Conservation (phyloP, 2,797 vertebrate genomes). For the Lutra lutra region DNA sequence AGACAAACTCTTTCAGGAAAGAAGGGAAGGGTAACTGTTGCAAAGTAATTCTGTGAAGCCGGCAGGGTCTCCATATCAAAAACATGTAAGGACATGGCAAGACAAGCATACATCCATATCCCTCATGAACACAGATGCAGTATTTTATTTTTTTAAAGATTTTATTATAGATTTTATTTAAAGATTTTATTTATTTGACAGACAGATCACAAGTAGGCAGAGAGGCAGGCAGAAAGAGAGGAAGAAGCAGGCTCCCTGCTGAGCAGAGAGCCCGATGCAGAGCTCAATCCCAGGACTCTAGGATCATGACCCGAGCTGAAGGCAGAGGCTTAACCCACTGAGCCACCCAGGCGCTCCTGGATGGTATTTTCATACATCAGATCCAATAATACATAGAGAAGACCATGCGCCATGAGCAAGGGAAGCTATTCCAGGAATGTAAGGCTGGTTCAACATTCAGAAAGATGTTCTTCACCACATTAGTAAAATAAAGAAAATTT, state of each 20-base stretch:
- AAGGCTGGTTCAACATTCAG: constrained; percentile 9
- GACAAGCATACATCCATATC: background rate
- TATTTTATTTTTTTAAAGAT: background rate
- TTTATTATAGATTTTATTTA: no score
- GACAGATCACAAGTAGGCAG: no score
- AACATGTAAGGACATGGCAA: background rate
- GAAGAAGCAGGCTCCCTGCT: no score
- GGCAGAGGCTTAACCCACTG: no score
- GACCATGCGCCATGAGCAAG: background rate
- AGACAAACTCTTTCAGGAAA: background rate
- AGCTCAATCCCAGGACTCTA: no score
- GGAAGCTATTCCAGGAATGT: background rate
- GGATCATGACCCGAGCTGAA: no score
- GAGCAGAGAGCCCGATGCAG: no score
- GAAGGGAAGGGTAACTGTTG: background rate
- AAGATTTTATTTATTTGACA: no score
- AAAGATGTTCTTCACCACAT: background rate
- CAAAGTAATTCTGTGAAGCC: background rate
- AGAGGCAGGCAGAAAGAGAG: no score
- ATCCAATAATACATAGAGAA: background rate
- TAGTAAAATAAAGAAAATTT: background rate
- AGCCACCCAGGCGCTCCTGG: background rate
- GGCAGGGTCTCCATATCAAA: background rate
- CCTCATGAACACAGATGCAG: background rate
- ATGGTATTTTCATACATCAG: background rate